These are phyloP conservation scores for Ochropleura leucogaster DNA, from an alignment of 2,888 invertebrate species.

Conservation along the genomic window DNA sequence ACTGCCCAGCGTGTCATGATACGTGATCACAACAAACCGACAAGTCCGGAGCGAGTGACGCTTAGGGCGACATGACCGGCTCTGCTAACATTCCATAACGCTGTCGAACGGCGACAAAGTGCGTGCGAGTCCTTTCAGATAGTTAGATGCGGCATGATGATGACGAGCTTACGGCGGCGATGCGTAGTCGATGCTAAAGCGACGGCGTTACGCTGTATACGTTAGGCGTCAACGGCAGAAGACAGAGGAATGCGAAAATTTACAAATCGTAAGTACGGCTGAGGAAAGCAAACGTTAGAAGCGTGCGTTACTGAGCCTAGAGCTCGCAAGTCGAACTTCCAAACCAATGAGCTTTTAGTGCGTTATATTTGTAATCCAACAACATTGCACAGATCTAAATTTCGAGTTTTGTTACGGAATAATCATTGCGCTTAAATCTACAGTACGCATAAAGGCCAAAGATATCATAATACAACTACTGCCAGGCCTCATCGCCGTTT, in stretches of 20 bases:
- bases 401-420: slow-evolving; percentile 54
- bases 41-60: slow-evolving; percentile 37
- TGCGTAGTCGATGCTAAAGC: slow-evolving; percentile 79
- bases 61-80: slow-evolving; percentile 49
- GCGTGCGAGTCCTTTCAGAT: slow-evolving; percentile 87
- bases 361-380: slow-evolving; percentile 32
- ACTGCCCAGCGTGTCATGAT: slow-evolving; percentile 19
- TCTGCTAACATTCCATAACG: slow-evolving; percentile 64
- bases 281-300: slow-evolving; percentile 66
- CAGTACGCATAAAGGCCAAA: slow-evolving; percentile 31
- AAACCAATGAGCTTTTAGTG: slow-evolving; percentile 33
- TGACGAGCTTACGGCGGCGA: slow-evolving; percentile 78
- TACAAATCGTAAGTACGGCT: slow-evolving; percentile 83
- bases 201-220: slow-evolving; percentile 74
- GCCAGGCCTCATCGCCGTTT: slow-evolving; percentile 25
- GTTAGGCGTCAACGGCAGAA: slow-evolving; percentile 82
- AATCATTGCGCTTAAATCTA: slow-evolving; percentile 32
- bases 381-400: slow-evolving; percentile 43
- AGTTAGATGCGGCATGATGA: slow-evolving; percentile 81
- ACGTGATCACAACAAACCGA: slow-evolving; percentile 43
- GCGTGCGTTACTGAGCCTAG: slow-evolving; percentile 59
- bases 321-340: slow-evolving; percentile 45
- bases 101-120: slow-evolving; percentile 79
- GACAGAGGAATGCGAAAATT: slow-evolving; percentile 71
- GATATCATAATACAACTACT: slow-evolving; percentile 21